phyloP scores from a whole-genome alignment of 2,888 invertebrate species.

The Geotrupes spiniger region DNA sequence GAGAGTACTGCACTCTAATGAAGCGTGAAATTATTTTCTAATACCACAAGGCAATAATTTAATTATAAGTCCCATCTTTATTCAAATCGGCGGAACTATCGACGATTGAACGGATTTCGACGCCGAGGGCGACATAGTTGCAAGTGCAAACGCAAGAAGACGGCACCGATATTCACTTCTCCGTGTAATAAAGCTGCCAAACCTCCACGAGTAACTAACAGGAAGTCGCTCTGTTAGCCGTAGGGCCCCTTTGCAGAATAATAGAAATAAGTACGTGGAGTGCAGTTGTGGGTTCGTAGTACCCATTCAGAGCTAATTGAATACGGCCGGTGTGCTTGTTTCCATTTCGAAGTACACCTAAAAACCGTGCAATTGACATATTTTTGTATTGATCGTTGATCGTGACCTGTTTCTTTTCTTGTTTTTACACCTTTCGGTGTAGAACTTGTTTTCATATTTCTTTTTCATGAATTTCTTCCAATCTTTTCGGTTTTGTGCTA shows the following conservation, averaged over 20 bases:
- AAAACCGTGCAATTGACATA: not conserved
- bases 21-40: conserved; percentile 10
- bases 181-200: conserved; percentile 14
- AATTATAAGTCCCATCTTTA: conserved; percentile 5
- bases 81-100: conserved; percentile 1
- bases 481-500: too few species aligned
- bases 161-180: conserved; percentile 6
- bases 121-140: conserved; percentile 4
- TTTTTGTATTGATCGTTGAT: not conserved
- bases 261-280: conserved; percentile 5
- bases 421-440: too few species aligned
- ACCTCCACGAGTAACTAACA: conserved; percentile 11
- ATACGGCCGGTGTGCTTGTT: not conserved
- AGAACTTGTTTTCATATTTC: too few species aligned
- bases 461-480: too few species aligned
- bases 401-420: not conserved
- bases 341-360: not conserved
- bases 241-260: not conserved
- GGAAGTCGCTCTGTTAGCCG: conserved; percentile 12
- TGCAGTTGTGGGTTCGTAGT: not conserved
- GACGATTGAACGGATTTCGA: conserved; percentile 4
- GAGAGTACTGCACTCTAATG: too few species aligned
- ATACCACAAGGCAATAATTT: not conserved
- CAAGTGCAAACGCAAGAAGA: conserved; percentile 1
- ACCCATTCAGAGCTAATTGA: too few species aligned